Percentiles rank a stretch among this genome's conserved stretches.
Evolutionary conservation across 1,140 invertebrate species (phyloP).

Genomic region (Venturia canescens): DNA sequence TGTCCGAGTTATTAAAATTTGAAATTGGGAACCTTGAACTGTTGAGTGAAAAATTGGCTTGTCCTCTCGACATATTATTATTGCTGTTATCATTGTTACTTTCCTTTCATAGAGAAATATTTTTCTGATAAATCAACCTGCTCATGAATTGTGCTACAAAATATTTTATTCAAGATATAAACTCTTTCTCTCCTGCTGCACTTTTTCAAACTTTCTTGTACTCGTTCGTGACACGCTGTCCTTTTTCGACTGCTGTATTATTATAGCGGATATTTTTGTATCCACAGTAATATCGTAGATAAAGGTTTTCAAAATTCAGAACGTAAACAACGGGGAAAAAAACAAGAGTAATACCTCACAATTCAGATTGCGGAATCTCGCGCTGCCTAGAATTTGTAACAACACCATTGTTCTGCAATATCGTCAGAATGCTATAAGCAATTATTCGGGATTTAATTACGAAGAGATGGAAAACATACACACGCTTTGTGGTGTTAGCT

Average conservation of each 20-base stretch:
- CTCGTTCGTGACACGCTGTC: too few species aligned
- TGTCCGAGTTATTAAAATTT: slow-evolving; percentile 33
- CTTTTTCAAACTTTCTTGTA: too few species aligned
- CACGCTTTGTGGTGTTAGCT: not conserved
- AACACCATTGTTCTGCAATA: slow-evolving; percentile 6
- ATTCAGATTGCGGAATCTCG: slow-evolving; percentile 9
- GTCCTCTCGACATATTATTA: not conserved
- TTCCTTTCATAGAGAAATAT: too few species aligned
- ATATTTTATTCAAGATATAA: too few species aligned
- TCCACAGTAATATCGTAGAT: not conserved
- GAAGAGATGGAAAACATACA: not conserved
- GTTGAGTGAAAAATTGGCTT: not conserved
- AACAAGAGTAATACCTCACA: not conserved
- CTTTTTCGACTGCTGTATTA: too few species aligned
- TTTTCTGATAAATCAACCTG: too few species aligned
- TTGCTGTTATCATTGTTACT: not conserved
- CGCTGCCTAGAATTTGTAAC: slow-evolving; percentile 5
- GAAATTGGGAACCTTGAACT: slow-evolving; percentile 37
- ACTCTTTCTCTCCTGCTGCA: too few species aligned
- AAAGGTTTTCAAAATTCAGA: not conserved
- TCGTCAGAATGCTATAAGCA: not conserved
- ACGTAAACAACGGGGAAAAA: not conserved
- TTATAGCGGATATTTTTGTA: not conserved
- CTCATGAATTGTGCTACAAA: too few species aligned
- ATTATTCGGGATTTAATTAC: slow-evolving; percentile 21